Percentiles rank a stretch among this genome's conserved stretches.
Conservation (phyloP, 2,888 invertebrate species). For the Athetis lepigone region DNA sequence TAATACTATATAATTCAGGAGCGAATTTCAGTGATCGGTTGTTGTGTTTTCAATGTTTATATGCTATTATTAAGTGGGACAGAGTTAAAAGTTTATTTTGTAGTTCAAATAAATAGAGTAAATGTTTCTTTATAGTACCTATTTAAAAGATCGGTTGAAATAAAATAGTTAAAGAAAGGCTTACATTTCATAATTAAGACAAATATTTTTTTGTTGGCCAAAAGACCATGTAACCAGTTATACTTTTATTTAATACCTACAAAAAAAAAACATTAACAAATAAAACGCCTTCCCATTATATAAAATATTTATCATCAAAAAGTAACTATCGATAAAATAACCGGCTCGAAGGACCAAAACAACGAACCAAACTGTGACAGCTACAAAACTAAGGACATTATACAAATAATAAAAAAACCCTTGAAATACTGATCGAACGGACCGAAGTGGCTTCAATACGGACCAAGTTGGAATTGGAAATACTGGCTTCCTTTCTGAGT, state of each 20-base stretch:
- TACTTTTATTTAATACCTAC: no score
- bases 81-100: slow-evolving; percentile 2
- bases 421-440: slow-evolving; percentile 68
- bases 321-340: no score
- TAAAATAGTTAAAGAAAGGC: not conserved
- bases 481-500: slow-evolving; percentile 74
- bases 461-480: slow-evolving; percentile 86
- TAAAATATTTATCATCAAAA: no score
- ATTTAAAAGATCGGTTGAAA: slow-evolving; percentile 8
- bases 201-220: no score
- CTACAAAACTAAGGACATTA: slow-evolving; percentile 30
- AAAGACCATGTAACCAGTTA: no score
- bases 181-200: no score
- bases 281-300: no score
- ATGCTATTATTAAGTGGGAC: not conserved
- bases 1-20: no score
- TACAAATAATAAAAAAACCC: slow-evolving; percentile 57
- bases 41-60: not conserved
- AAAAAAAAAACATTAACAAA: no score
- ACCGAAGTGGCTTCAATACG: slow-evolving; percentile 73
- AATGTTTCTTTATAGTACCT: slow-evolving; percentile 9
- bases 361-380: not conserved
- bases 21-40: no score
- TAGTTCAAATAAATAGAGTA: not conserved
- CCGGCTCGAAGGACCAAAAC: no score